Conservation (phyloP, 2,888 invertebrate genomes). For the Agriopis aurantiaria region DNA sequence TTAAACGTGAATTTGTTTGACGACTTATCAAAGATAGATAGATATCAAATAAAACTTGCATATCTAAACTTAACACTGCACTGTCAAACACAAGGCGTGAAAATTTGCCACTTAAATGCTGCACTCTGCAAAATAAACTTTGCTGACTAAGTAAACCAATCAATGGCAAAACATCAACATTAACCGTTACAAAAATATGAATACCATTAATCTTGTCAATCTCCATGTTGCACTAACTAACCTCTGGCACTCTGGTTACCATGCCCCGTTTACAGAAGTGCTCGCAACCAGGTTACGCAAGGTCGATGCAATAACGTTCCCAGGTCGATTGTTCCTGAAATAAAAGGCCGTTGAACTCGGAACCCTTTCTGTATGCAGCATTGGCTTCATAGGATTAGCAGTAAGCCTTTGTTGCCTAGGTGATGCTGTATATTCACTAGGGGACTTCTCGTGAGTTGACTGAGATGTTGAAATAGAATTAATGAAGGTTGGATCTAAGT, state of each 20-base stretch:
- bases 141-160: no score
- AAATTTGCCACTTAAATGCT: no score
- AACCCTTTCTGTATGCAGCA: conserved; percentile 33
- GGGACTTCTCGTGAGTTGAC: not conserved
- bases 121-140: no score
- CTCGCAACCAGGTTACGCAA: conserved; percentile 22
- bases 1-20: no score
- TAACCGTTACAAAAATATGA: not conserved
- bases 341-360: conserved; percentile 49
- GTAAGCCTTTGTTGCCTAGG: not conserved
- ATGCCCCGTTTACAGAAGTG: not conserved
- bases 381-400: conserved; percentile 3
- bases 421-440: not conserved
- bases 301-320: conserved; percentile 32
- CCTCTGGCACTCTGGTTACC: not conserved
- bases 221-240: not conserved
- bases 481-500: not conserved
- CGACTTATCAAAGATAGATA: no score
- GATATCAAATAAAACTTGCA: no score
- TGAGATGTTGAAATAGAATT: not conserved
- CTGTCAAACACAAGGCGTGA: no score
- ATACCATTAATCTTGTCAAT: not conserved
- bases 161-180: no score
- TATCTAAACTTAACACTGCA: no score
- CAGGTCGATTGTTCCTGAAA: conserved; percentile 50